Base-by-base conservation (phyloP, 92 coral and sea anemone species). In the Heteractis magnifica region DNA sequence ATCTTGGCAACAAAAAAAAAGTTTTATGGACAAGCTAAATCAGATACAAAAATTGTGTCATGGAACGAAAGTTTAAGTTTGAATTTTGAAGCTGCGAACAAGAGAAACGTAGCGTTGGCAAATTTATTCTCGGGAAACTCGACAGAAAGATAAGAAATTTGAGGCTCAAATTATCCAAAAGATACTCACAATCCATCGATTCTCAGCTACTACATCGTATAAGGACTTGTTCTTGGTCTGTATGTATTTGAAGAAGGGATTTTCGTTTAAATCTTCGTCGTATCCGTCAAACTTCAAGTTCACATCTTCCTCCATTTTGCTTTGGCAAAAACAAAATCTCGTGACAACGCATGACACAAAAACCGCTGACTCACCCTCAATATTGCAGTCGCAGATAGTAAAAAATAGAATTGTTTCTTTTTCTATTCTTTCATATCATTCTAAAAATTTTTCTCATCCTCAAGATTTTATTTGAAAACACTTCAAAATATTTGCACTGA, bases 221-320 rank as follows among this genome's bases (percentile, higher is more conserved):
- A 97, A 81, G 41, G 77, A 86, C 68, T 92, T 90, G 84, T 94
- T 92, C 71, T 94, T 96, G 51, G 89, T 93, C 85, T 96, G 92
- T 62, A 96, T 80, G 89, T 89, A 90, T 58, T 92, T 94, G 64
- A 96, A 96, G 87, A 96, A 96, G 4, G 95, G 92, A 65, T 96
- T 96, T 73, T 96, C 99, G 84, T 88, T 87, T 56, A 96, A 90
- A 81, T 96, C 94, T 71, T 96, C 99, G 82, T 96, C 99, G 52
- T 96, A 96, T 1, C 93, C 96, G 65, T 90, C 90, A 71, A 85
- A 86, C 48, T 87, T 88, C 74, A 93, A 75, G 65, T 93, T 81
- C 60, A 93, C 98, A 62, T 93, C 98, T 59, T 93, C 98, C 89
- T 90, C 98, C 98, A 93, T 93, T 58, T 91, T 86, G 56, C 26